Evolutionary conservation across 2,113 vertebrate species (phyloP).

Genomic region (Semicossyphus pulcher): DNA sequence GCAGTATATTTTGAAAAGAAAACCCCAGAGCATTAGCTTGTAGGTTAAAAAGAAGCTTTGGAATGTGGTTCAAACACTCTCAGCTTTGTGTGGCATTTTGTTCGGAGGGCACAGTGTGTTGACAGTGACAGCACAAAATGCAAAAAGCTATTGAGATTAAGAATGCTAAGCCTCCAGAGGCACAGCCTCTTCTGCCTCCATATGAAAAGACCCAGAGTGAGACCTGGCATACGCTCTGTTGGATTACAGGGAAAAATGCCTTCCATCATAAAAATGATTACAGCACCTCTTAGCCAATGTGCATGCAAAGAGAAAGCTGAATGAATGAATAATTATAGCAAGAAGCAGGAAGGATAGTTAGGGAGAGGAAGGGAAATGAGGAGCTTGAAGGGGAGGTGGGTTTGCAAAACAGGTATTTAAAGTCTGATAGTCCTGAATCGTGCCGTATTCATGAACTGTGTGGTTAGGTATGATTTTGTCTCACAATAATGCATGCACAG

Average conservation of each 20-base stretch:
- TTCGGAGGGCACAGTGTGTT: constrained; percentile 16
- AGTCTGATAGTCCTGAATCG: constrained; percentile 29
- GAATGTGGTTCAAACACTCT: neutral
- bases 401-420: constrained; percentile 49
- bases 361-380: neutral
- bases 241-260: constrained; percentile 71
- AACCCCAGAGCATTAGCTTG: neutral
- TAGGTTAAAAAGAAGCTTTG: neutral
- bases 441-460: constrained; percentile 1
- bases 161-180: constrained; percentile 62
- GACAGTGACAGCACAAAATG: constrained; percentile 44
- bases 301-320: constrained; percentile 58
- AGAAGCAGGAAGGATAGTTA: constrained; percentile 22
- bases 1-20: neutral
- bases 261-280: constrained; percentile 72
- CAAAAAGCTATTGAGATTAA: constrained; percentile 66
- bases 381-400: constrained; percentile 2
- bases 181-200: constrained; percentile 40
- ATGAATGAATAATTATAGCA: constrained; percentile 69
- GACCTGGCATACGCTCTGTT: constrained; percentile 56
- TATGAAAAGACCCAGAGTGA: constrained; percentile 64
- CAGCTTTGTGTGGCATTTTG: constrained; percentile 45
- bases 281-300: constrained; percentile 64
- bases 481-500: constrained; percentile 16
- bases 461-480: constrained; percentile 12